Evolutionary conservation across 2,888 invertebrate genomes (phyloP).

Genomic region (Heliconius charithonia): DNA sequence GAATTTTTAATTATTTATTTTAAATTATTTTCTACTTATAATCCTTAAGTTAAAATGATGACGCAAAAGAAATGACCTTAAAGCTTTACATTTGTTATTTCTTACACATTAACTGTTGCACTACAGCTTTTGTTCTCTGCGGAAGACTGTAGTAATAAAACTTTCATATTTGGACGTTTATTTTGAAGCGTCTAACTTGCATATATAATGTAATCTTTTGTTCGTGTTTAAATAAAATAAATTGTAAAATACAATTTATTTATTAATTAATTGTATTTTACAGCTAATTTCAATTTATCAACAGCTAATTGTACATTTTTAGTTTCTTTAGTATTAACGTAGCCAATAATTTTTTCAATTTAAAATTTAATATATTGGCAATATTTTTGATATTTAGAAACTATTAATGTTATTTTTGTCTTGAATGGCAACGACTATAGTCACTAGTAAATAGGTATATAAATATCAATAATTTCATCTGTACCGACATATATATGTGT

Average conservation of each 20-base stretch:
- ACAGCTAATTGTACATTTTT: too few relatives aligned
- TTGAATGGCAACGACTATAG: too few relatives aligned
- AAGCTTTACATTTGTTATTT: neutral
- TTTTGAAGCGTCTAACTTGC: constrained; percentile 18
- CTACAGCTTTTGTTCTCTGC: neutral
- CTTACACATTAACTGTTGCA: neutral
- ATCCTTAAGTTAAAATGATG: neutral
- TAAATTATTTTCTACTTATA: neutral
- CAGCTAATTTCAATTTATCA: neutral
- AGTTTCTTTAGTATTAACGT: too few relatives aligned
- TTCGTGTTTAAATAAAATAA: neutral
- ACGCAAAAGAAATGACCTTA: neutral
- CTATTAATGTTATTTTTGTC: too few relatives aligned
- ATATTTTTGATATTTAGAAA: too few relatives aligned
- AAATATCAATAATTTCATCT: too few relatives aligned
- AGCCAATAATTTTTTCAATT: too few relatives aligned
- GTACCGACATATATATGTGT: too few relatives aligned
- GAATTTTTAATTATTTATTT: too few relatives aligned
- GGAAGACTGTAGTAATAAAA: neutral
- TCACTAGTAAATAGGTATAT: too few relatives aligned
- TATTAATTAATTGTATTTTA: too few relatives aligned
- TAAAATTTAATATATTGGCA: too few relatives aligned
- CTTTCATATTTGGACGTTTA: constrained; percentile 17
- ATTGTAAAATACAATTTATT: neutral
- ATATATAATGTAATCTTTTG: neutral